Conservation (phyloP, 2,888 invertebrate species). For the Vannuccia rotundouncinata region DNA sequence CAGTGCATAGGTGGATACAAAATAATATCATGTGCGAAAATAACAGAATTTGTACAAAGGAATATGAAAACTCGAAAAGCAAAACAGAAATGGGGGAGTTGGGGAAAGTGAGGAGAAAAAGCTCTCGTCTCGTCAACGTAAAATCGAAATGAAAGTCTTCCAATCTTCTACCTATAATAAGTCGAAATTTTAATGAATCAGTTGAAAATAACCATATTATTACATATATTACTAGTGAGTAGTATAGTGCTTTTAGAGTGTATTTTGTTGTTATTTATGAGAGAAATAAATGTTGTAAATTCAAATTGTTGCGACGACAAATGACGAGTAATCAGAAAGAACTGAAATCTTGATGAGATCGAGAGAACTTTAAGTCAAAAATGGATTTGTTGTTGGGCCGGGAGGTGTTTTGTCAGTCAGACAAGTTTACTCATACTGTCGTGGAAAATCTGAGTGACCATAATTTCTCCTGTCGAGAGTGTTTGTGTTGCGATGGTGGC, state of each 20-base stretch:
- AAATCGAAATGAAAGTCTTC: neutral
- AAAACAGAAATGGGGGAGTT: neutral
- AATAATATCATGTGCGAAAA: neutral
- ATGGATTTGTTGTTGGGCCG: neutral
- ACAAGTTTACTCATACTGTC: slow-evolving; percentile 42
- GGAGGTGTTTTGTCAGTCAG: neutral
- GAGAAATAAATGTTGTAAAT: too few species aligned
- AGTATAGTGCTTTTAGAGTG: neutral
- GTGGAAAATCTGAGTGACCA: slow-evolving; percentile 56
- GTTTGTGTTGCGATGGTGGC: slow-evolving; percentile 45
- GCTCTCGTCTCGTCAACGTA: neutral
- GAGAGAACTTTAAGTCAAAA: neutral
- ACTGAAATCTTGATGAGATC: neutral
- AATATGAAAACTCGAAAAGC: neutral
- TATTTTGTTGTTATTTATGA: neutral
- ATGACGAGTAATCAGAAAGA: neutral
- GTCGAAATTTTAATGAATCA: too few species aligned
- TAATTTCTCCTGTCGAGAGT: slow-evolving; percentile 54
- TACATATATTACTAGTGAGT: neutral
- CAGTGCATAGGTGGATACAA: too few species aligned
- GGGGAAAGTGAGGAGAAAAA: neutral
- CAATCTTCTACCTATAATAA: too few species aligned
- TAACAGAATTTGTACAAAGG: neutral
- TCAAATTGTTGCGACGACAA: too few species aligned
- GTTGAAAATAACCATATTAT: neutral